These are phyloP conservation scores for Solenopsis fugax DNA, from an alignment of 1,140 invertebrate genomes.

Conservation along the genomic window DNA sequence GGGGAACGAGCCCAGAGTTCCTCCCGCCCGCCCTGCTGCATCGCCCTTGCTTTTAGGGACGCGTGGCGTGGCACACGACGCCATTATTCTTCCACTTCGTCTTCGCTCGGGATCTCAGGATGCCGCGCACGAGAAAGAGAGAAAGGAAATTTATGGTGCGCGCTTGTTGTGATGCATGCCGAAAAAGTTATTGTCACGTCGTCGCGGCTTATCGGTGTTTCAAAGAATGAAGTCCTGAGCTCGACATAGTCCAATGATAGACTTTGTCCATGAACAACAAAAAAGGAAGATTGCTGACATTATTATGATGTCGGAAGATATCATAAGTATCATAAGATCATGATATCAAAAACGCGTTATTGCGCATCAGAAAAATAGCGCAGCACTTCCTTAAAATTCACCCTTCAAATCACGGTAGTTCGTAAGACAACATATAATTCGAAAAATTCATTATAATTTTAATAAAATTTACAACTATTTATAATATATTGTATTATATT, in stretches of 20 bases:
- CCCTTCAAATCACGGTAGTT: no score
- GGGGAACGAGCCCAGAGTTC: conserved; percentile 11
- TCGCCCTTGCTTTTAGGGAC: conserved; percentile 60
- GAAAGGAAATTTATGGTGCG: conserved; percentile 66
- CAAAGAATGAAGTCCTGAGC: not conserved
- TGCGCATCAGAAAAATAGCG: not conserved
- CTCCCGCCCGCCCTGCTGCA: conserved; percentile 17
- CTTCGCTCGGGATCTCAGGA: conserved; percentile 3
- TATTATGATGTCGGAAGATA: no score
- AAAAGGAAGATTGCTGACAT: not conserved
- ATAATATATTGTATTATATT: no score
- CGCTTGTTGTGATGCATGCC: conserved; percentile 61
- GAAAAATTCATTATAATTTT: no score
- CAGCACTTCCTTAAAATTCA: no score
- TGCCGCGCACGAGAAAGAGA: not conserved
- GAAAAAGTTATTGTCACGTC: conserved; percentile 20
- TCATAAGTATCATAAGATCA: no score
- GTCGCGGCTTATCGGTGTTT: not conserved
- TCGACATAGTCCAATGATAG: not conserved
- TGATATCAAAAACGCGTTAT: not conserved
- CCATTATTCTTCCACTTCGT: conserved; percentile 71
- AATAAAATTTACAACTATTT: no score
- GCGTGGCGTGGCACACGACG: conserved; percentile 75
- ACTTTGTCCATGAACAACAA: not conserved
- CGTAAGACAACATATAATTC: no score